Percentiles rank a stretch among this genome's conserved stretches.
Conservation (phyloP, 30 jellyfish, hydroid and myxozoan genomes). For the Turritopsis dohrnii region DNA sequence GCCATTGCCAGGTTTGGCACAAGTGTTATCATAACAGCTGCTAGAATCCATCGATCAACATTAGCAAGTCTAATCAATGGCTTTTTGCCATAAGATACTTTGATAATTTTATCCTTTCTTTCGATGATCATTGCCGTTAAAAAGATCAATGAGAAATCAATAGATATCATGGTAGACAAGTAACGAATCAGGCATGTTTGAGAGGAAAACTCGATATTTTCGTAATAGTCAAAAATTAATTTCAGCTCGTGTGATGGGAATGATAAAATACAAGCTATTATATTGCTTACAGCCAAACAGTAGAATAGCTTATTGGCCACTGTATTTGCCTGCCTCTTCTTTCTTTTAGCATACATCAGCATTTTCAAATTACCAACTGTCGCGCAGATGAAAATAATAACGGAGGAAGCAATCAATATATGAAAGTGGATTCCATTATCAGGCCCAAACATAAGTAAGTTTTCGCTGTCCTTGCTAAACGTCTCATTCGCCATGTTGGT, state of each 20-base stretch:
- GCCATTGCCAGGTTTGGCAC: conserved; percentile 11
- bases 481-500: background rate
- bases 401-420: background rate
- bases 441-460: background rate
- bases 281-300: background rate
- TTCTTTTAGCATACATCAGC: background rate
- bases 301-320: background rate
- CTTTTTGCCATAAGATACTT: background rate
- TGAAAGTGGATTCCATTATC: background rate
- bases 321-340: background rate
- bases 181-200: background rate
- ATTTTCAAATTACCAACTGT: background rate
- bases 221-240: background rate
- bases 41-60: background rate
- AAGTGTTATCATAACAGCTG: background rate
- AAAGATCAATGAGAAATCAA: conserved; percentile 1
- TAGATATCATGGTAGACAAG: background rate
- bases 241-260: background rate
- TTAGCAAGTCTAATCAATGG: background rate
- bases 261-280: background rate
- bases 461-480: background rate
- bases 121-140: background rate
- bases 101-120: background rate
- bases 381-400: background rate
- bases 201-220: background rate